phyloP scores from a whole-genome alignment of 1,140 invertebrate genomes.

The Drosophila pseudoananassae region DNA sequence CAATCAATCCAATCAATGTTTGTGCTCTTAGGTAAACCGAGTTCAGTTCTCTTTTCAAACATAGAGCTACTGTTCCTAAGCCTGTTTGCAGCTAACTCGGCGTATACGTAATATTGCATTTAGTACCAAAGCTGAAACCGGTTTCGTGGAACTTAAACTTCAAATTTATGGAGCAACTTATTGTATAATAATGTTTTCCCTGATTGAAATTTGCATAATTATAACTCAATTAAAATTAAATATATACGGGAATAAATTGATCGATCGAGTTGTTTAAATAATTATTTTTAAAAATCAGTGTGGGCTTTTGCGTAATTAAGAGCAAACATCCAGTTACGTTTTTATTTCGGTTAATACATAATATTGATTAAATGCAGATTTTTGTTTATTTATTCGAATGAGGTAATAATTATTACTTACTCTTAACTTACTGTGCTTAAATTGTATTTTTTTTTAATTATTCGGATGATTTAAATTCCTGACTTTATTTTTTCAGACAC shows the following conservation, averaged over 20 bases:
- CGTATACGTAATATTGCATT: constrained; percentile 59
- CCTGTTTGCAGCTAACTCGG: constrained; percentile 22
- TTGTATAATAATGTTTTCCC: constrained; percentile 21
- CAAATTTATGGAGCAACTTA: constrained; percentile 18
- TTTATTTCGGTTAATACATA: background rate
- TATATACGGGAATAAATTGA: background rate
- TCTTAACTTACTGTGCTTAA: background rate
- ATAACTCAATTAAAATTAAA: constrained; percentile 16
- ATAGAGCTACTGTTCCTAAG: constrained; percentile 1
- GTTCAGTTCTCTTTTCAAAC: constrained; percentile 5
- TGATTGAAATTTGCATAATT: constrained; percentile 37
- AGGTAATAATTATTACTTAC: background rate
- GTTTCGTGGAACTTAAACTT: constrained; percentile 40
- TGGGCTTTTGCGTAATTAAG: background rate
- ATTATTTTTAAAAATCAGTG: constrained; percentile 17
- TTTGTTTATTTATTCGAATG: background rate
- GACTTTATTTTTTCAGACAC: background rate
- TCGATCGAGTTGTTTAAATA: constrained; percentile 20
- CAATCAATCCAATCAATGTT: background rate
- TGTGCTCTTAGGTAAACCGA: constrained; percentile 1
- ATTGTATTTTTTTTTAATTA: background rate
- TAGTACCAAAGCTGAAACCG: constrained; percentile 39
- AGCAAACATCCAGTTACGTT: background rate
- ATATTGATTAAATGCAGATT: background rate
- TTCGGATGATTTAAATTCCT: background rate